Base-by-base conservation (phyloP, 2,113 vertebrate genomes). In the Hystrix brachyura region DNA sequence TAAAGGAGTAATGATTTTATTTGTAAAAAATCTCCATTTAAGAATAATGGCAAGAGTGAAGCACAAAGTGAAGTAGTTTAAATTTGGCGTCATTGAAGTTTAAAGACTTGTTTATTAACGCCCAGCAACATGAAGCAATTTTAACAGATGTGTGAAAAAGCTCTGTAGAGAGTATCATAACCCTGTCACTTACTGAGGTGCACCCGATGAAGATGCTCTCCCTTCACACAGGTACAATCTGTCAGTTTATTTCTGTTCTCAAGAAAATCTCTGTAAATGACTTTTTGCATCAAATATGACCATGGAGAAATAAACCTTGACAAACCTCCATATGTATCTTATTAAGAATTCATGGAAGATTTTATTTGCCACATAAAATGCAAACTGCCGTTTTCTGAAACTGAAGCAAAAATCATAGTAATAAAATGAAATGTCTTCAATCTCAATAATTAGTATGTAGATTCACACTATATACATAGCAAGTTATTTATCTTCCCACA, bases 161-260 rank as follows among this genome's bases (percentile, higher is more conserved):
- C 53, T 98, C 94, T 95, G 67, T 98, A 87, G 97, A 95, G 19
- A 97, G 60, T 96, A 94, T 95, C 78, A 92, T 94, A 97, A 97
- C 89, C 55, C 96, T 97, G 57, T 25, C 53, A 89, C 95, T 98
- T 97, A n/a, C 96, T 98, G 97, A 98, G 98, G 92, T 96, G 81
- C 83, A 97, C 89, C 85, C 97, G 97, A 84, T 97, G 96, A 96
- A 96, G 97, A 94, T 83, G 55, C 65, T 71, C 71, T 97, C 81
- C 1, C 84, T 98, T 96, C 97, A 79, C 92, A 57, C 34, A 94
- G 60, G 85, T 93, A 90, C 96, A 53, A 94, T 43, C 32, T 98
- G 86, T 89, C 64, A 90, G 57, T 95, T 98, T 96, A 79, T 87
- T 97, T 84, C 53, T 97, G 76, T 97, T 98, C 96, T 96, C 90